Evolutionary conservation across 2,888 invertebrate species (phyloP).

Genomic region (Eupithecia pulchellata): DNA sequence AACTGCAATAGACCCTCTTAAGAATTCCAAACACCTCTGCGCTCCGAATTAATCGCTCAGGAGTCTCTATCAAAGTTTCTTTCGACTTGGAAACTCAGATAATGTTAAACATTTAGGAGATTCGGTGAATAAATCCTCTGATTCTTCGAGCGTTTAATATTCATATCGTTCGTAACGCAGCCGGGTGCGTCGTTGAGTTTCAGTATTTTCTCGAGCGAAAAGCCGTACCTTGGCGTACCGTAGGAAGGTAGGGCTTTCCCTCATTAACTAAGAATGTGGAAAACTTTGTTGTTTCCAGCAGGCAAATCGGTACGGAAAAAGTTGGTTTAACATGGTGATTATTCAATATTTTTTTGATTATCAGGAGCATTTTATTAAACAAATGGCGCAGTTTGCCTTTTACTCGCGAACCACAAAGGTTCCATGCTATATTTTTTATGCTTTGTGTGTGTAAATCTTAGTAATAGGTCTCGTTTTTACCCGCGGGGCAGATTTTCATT

Average conservation of each 20-base stretch:
- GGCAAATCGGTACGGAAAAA: not conserved
- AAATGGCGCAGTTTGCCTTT: too few relatives aligned
- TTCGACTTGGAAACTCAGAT: conserved; percentile 83
- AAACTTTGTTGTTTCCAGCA: not conserved
- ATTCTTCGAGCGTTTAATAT: conserved; percentile 84
- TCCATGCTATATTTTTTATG: too few relatives aligned
- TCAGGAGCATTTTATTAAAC: not conserved
- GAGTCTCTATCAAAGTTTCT: conserved; percentile 84
- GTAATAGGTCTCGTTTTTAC: too few relatives aligned
- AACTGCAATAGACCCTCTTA: conserved; percentile 64
- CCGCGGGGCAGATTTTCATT: too few relatives aligned
- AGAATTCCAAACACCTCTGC: conserved; percentile 79
- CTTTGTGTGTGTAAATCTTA: too few relatives aligned
- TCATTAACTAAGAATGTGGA: not conserved
- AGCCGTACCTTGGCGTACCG: not conserved
- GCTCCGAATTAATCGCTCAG: conserved; percentile 82
- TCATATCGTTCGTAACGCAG: conserved; percentile 68
- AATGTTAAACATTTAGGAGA: conserved; percentile 83
- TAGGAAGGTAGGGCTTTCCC: not conserved
- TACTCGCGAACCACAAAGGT: too few relatives aligned
- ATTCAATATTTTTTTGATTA: not conserved
- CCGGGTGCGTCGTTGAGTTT: conserved; percentile 22
- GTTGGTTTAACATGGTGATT: not conserved
- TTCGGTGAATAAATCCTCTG: conserved; percentile 82
- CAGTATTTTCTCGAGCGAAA: conserved; percentile 17